Conservation (phyloP, 2,113 vertebrate species). For the Serilophus lunatus region DNA sequence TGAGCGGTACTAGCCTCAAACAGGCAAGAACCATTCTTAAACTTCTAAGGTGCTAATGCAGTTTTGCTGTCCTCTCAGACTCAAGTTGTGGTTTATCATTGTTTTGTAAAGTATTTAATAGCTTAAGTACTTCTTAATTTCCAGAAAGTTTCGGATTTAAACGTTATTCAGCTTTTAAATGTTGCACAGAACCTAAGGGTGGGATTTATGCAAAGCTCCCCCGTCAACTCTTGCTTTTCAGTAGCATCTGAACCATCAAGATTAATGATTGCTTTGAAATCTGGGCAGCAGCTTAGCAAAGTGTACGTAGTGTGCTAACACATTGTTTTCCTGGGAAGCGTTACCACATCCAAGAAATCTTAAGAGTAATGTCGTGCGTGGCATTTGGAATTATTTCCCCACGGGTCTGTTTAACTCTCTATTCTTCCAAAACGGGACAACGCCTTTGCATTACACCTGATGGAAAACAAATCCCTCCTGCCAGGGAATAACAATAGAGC, state of each 20-base stretch:
- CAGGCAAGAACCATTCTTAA: background rate
- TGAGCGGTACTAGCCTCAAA: background rate
- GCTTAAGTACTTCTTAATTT: background rate
- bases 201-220: background rate
- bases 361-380: background rate
- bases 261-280: constrained; percentile 1
- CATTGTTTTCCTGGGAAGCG: background rate
- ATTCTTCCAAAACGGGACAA: background rate
- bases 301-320: background rate
- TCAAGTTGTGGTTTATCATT: background rate
- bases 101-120: background rate
- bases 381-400: background rate
- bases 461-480: background rate
- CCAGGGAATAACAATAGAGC: background rate
- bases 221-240: background rate
- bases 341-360: background rate
- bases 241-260: background rate
- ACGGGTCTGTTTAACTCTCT: background rate
- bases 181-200: background rate
- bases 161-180: background rate
- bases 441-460: background rate
- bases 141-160: background rate
- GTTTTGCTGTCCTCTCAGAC: background rate
- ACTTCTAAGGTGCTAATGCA: background rate
- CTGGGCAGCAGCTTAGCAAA: background rate